These are phyloP conservation scores for Caenorhabditis zanzibari DNA, from an alignment of 2,888 invertebrate species.

Conservation along the genomic window DNA sequence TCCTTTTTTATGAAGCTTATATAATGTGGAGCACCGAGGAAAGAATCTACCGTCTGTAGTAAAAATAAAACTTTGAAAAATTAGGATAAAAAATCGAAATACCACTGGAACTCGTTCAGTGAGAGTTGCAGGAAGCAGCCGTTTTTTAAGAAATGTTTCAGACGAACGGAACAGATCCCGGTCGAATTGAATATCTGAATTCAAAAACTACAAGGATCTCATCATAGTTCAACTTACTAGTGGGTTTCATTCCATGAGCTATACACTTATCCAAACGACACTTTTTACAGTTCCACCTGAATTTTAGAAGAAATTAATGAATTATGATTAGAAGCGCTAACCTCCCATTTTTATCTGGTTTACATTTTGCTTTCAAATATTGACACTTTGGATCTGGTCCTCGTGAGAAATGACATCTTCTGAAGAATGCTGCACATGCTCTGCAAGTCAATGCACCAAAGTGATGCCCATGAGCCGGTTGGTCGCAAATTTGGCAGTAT, in stretches of 20 bases:
- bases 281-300: slow-evolving; percentile 42
- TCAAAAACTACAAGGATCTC: neutral
- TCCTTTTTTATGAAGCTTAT: neutral
- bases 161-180: slow-evolving; percentile 23
- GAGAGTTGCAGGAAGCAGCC: neutral
- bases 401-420: slow-evolving; percentile 5
- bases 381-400: neutral
- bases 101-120: slow-evolving; percentile 25
- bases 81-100: too few relatives aligned
- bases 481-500: slow-evolving; percentile 10
- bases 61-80: too few relatives aligned
- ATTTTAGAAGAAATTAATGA: neutral
- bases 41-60: slow-evolving; percentile 17
- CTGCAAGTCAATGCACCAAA: slow-evolving; percentile 34
- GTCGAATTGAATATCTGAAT: slow-evolving; percentile 38
- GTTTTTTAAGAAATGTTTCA: neutral
- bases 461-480: slow-evolving; percentile 25
- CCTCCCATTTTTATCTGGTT: slow-evolving; percentile 10
- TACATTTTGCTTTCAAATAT: slow-evolving; percentile 1
- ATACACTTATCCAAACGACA: slow-evolving; percentile 28
- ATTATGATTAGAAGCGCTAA: neutral
- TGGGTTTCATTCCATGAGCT: slow-evolving; percentile 22
- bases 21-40: slow-evolving; percentile 20
- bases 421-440: slow-evolving; percentile 45
- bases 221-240: neutral